Conservation (phyloP, 30 jellyfish, hydroid and myxozoan genomes). For the Kudoa iwatai region DNA sequence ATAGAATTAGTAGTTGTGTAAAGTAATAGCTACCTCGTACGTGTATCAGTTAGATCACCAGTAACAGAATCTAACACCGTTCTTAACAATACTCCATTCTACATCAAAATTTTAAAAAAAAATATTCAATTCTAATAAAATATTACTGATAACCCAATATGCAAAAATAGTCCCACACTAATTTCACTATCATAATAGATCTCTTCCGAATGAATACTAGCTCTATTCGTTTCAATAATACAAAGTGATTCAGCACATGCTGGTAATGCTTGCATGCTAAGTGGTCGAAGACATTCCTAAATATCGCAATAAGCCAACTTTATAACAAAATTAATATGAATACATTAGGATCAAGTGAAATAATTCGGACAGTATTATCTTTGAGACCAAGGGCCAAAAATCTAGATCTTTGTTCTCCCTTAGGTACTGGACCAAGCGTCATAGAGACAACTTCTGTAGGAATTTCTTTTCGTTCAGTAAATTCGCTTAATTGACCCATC, state of each 20-base stretch:
- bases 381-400: constrained; percentile 49
- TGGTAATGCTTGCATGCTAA: constrained; percentile 93
- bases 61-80: constrained; percentile 77
- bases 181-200: too few species aligned
- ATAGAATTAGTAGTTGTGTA: too few species aligned
- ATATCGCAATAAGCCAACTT: too few species aligned
- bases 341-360: constrained; percentile 73
- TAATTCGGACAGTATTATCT: constrained; percentile 67
- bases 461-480: constrained; percentile 81
- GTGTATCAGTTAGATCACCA: constrained; percentile 80
- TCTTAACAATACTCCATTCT: constrained; percentile 73
- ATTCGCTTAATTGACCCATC: constrained; percentile 73
- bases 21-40: too few species aligned
- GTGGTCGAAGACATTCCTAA: constrained; percentile 89
- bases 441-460: constrained; percentile 80
- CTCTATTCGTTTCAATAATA: constrained; percentile 77
- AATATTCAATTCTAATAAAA: too few species aligned
- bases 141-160: too few species aligned
- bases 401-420: constrained; percentile 66
- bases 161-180: too few species aligned
- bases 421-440: constrained; percentile 96
- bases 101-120: constrained; percentile 32
- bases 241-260: constrained; percentile 89
- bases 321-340: too few species aligned
- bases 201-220: constrained; percentile 16